Base-by-base conservation (phyloP, 2,797 vertebrate genomes). In the Setipinna tenuifilis region DNA sequence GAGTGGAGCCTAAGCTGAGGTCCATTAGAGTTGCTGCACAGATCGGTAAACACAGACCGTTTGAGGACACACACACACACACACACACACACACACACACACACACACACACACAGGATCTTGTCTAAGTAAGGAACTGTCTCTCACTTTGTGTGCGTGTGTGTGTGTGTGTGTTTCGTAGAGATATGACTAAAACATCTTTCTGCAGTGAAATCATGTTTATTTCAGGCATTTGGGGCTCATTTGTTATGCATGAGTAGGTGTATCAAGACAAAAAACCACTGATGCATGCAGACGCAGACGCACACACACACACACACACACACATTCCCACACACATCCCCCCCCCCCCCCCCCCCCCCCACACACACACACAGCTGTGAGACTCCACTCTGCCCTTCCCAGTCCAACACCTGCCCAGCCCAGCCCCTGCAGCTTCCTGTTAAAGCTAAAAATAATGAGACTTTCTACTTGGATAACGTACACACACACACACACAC, bases 401-500 rank as follows among this genome's bases (percentile, higher is more conserved):
- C 83, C 84, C 80, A 87, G 71, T 84, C n/a, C 86, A 54, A 54
- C 50, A 54, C 50, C 68, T 75, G 46, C 84, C 81, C 54, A 78
- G 61, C 82, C 84, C 80, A 87, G 61, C 81, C n/a, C 86, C 6
- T 65, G n/a, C 35, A 0, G 54, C 86, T 88, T 90, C 83, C 85
- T 85, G 83, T 41, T 86, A 48, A 68, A 25, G 85, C 82, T 87
- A 86, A 88, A 83, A 88, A 88, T 88, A 89, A 88, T n/a, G 19
- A n/a, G 9, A n/a, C 21, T n/a, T n/a, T 61, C 19, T n/a, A 0
- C 21, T 1, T 57, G 54, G 19, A 61, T 17, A 25, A 65, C 62
- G 25, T 5, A 62, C 61, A 62, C 61, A 62, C 21, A 62, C 61
- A 62, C 61, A 62, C 11, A 25, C 23, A 65, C 21, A 19, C 9